Evolutionary conservation across 2,797 vertebrate genomes (phyloP).

Genomic region (Eidolon dupreanum): DNA sequence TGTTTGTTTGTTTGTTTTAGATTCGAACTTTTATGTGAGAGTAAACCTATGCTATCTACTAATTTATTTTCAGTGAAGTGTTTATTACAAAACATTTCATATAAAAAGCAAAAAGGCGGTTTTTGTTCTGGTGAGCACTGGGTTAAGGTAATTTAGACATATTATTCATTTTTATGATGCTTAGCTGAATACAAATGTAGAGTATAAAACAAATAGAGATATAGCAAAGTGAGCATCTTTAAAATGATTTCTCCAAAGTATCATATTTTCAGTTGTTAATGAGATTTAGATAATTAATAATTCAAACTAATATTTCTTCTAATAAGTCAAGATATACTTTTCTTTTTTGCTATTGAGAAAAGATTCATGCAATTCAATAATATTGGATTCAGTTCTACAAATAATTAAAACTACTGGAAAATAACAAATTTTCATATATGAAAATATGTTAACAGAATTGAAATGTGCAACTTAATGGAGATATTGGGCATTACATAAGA

Average conservation of each 20-base stretch:
- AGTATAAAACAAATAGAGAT: background rate
- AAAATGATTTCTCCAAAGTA: background rate
- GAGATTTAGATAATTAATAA: background rate
- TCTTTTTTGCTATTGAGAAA: background rate
- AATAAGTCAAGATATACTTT: background rate
- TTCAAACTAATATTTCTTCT: slow-evolving; percentile 34
- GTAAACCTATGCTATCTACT: background rate
- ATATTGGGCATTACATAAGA: background rate
- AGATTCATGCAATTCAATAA: background rate
- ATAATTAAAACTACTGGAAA: slow-evolving; percentile 3
- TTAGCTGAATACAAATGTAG: background rate
- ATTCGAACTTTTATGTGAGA: background rate
- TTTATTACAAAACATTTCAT: background rate
- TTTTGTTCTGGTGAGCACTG: background rate
- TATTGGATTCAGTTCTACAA: background rate
- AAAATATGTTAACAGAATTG: background rate
- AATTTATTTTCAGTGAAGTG: background rate
- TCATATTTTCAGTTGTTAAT: background rate
- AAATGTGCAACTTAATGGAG: background rate
- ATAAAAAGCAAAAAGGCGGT: background rate
- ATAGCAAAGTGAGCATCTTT: background rate
- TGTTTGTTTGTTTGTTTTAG: background rate
- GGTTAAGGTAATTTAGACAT: background rate
- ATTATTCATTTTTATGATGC: background rate
- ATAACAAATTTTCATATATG: background rate